These are phyloP conservation scores for Pogonophryne albipinna DNA, from an alignment of 2,797 vertebrate genomes.

Conservation along the genomic window DNA sequence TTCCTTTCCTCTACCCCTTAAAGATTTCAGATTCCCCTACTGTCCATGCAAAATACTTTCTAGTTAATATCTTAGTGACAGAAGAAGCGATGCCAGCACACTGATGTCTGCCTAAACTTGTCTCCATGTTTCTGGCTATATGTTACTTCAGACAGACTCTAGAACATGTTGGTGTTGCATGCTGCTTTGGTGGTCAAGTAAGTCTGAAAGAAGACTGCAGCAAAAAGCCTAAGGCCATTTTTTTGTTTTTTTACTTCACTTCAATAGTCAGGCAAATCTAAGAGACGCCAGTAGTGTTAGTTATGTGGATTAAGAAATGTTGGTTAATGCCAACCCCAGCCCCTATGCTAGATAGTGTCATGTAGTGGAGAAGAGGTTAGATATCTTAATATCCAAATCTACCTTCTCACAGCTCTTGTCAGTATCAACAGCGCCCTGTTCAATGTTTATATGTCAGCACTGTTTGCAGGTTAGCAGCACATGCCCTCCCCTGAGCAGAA, in stretches of 20 bases:
- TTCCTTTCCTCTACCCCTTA: background rate
- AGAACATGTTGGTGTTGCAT: constrained; percentile 34
- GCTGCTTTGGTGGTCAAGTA: constrained; percentile 21
- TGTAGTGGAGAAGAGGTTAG: background rate
- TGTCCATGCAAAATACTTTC: constrained; percentile 29
- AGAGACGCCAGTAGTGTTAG: background rate
- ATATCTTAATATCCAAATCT: constrained; percentile 6
- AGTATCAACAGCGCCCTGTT: background rate
- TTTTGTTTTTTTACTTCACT: background rate
- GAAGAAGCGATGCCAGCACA: constrained; percentile 9
- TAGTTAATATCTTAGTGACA: constrained; percentile 13
- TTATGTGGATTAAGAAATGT: background rate
- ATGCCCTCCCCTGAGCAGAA: constrained; percentile 1
- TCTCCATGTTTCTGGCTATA: constrained; percentile 9
- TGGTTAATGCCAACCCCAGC: background rate
- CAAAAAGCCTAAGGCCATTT: background rate
- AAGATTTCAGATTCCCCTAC: constrained; percentile 31
- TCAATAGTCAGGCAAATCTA: constrained; percentile 8
- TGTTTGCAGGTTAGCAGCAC: background rate
- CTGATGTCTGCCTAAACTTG: constrained; percentile 18
- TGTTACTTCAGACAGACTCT: constrained; percentile 39
- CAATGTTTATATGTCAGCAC: background rate
- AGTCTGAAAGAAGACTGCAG: constrained; percentile 22
- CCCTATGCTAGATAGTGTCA: background rate
- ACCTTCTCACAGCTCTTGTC: background rate